A percentile compares a stretch with the other conserved stretches of the same genome.
phyloP scores from a whole-genome alignment of 2,113 vertebrate species.

The Oxyruncus cristatus region DNA sequence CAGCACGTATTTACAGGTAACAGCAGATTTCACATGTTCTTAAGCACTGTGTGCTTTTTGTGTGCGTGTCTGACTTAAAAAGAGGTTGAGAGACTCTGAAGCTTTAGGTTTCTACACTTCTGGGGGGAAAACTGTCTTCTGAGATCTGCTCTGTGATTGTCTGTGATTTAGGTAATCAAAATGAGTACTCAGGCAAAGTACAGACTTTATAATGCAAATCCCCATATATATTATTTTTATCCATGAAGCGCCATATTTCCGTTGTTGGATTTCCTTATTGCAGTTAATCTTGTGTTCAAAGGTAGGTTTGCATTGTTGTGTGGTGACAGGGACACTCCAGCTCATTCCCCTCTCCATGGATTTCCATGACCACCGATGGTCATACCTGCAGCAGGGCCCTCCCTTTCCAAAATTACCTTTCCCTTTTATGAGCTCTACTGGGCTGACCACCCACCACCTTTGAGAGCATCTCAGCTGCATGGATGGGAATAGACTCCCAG shows the following conservation, averaged over 20 bases:
- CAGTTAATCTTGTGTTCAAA: background rate
- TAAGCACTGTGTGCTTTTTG: background rate
- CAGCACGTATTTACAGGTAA: constrained; percentile 76
- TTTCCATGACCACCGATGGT: fast-evolving
- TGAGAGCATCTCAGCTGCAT: background rate
- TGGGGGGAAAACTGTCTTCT: fast-evolving
- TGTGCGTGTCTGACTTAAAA: background rate
- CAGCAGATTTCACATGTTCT: background rate
- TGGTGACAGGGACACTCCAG: background rate
- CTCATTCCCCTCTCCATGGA: fast-evolving
- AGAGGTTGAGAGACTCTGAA: background rate
- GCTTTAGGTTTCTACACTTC: background rate
- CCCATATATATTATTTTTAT: background rate
- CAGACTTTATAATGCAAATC: background rate
- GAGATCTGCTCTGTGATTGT: background rate
- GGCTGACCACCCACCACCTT: background rate
- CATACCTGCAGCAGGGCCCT: background rate
- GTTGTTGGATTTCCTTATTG: background rate
- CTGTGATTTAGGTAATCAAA: background rate
- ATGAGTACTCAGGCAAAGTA: background rate
- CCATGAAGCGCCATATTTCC: background rate
- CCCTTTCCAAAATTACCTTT: background rate
- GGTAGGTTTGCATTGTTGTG: background rate
- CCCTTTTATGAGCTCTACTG: background rate
- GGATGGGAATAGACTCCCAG: background rate